These are phyloP conservation scores for Lithophane semibrunnea DNA, from an alignment of 2,888 invertebrate species.

Conservation along the genomic window DNA sequence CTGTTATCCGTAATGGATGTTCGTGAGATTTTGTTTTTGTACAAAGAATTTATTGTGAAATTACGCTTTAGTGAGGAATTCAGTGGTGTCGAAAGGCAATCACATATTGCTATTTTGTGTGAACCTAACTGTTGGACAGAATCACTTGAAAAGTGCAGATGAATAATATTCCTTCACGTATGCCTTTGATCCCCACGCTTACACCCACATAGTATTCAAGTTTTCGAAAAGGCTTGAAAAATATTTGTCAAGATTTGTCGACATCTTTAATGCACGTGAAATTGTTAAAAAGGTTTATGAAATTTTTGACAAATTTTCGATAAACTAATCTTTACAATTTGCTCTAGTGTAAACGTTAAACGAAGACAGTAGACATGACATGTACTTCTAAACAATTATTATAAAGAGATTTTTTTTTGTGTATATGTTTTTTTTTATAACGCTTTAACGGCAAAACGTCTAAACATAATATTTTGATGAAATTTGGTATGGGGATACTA, in stretches of 20 bases:
- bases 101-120: background rate
- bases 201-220: no score
- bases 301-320: background rate
- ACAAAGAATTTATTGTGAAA: slow-evolving; percentile 43
- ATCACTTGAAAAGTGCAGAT: background rate
- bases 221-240: background rate
- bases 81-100: background rate
- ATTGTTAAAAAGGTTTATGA: background rate
- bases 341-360: background rate
- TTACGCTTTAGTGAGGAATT: slow-evolving; percentile 19
- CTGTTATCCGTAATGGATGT: slow-evolving; percentile 82
- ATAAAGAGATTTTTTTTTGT: no score
- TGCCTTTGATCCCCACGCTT: background rate
- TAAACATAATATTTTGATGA: no score
- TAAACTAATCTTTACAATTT: background rate
- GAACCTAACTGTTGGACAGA: background rate
- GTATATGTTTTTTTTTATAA: no score
- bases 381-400: no score
- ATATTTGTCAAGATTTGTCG: no score
- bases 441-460: no score
- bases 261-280: background rate
- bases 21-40: slow-evolving; percentile 79
- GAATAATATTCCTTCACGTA: background rate
- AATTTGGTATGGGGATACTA: no score
- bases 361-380: background rate